These are phyloP conservation scores for Piscicola geometra DNA, from an alignment of 2,888 invertebrate genomes.

Conservation along the genomic window DNA sequence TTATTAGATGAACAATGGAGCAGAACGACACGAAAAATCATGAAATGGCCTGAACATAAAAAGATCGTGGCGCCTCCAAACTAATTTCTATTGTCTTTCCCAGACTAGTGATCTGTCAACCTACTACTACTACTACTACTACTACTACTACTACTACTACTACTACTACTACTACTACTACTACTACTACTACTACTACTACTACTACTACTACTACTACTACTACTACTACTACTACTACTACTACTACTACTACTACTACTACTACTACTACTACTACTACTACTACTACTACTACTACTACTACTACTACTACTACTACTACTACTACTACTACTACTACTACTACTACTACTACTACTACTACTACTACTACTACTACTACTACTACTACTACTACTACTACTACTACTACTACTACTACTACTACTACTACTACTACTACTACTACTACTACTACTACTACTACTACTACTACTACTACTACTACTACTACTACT, in stretches of 20 bases:
- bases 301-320: slow-evolving; percentile 2
- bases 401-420: slow-evolving; percentile 24
- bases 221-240: slow-evolving; percentile 24
- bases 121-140: neutral
- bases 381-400: slow-evolving; percentile 24
- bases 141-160: neutral
- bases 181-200: slow-evolving; percentile 1
- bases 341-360: slow-evolving; percentile 24
- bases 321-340: slow-evolving; percentile 22
- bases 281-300: slow-evolving; percentile 24
- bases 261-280: slow-evolving; percentile 22
- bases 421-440: slow-evolving; percentile 24
- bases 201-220: neutral
- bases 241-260: slow-evolving; percentile 15
- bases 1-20: no score
- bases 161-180: slow-evolving; percentile 14
- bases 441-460: slow-evolving; percentile 21
- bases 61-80: neutral
- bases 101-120: neutral
- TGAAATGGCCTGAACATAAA: neutral
- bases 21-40: neutral
- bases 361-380: slow-evolving; percentile 24
- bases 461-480: slow-evolving; percentile 17
- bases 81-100: slow-evolving; percentile 3
- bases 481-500: slow-evolving; percentile 24